phyloP scores from a whole-genome alignment of 2,888 invertebrate genomes.

The Pteria penguin region DNA sequence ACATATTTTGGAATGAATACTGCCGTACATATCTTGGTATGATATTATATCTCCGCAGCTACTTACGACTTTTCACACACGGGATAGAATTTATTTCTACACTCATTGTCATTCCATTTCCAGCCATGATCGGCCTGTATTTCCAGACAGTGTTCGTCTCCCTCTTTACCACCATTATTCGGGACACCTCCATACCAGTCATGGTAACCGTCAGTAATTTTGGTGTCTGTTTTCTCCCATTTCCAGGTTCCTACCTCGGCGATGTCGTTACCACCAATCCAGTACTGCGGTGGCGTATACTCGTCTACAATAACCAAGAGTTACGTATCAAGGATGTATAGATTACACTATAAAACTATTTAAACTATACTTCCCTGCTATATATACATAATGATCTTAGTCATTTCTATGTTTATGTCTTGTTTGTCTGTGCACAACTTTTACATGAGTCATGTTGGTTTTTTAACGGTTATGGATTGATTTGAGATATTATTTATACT shows the following conservation, averaged over 20 bases:
- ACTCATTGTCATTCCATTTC: slow-evolving; percentile 37
- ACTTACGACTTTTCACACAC: slow-evolving; percentile 32
- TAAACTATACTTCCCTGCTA: no score
- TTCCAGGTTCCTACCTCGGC: slow-evolving; percentile 30
- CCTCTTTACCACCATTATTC: slow-evolving; percentile 11
- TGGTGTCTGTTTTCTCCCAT: slow-evolving; percentile 24
- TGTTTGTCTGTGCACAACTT: no score
- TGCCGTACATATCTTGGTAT: no score
- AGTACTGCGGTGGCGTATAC: slow-evolving; percentile 17
- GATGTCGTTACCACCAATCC: slow-evolving; percentile 37
- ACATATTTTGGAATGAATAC: no score
- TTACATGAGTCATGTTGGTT: no score
- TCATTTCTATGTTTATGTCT: no score
- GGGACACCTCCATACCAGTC: slow-evolving; percentile 16
- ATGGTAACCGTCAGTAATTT: slow-evolving; percentile 6
- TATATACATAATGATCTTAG: no score
- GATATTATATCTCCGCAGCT: neutral
- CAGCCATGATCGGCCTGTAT: slow-evolving; percentile 9
- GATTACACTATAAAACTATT: no score
- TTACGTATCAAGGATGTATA: neutral
- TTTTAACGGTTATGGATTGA: no score
- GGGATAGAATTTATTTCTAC: slow-evolving; percentile 21
- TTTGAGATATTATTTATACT: no score
- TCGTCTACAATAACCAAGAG: neutral
- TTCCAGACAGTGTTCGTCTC: slow-evolving; percentile 37